Evolutionary conservation across 2,113 vertebrate species (phyloP).

Genomic region (Thryonomys swinderianus): DNA sequence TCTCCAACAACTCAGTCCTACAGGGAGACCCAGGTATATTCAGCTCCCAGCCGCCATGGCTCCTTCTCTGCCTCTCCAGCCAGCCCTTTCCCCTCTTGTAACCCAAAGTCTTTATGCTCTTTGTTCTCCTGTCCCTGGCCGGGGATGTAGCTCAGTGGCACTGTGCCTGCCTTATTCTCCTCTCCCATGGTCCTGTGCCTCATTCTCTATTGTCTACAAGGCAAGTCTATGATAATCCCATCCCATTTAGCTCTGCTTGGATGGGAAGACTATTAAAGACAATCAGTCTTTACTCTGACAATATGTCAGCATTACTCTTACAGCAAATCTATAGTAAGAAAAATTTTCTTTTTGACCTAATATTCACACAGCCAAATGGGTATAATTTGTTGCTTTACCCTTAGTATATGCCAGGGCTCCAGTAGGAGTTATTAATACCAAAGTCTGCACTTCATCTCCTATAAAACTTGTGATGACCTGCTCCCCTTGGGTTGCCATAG

Average conservation of each 20-base stretch:
- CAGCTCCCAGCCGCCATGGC: background rate
- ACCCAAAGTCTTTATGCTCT: background rate
- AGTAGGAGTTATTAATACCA: background rate
- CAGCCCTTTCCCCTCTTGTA: background rate
- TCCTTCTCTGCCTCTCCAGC: background rate
- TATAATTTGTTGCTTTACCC: background rate
- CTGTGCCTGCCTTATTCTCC: too few relatives aligned
- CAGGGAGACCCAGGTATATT: background rate
- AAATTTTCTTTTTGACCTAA: background rate
- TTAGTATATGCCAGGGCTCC: background rate
- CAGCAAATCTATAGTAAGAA: conserved; percentile 7
- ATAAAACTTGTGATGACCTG: background rate
- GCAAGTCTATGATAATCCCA: background rate
- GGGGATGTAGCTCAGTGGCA: too few relatives aligned
- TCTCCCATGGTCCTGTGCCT: background rate
- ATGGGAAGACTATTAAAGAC: background rate
- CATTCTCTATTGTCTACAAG: too few relatives aligned
- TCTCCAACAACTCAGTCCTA: background rate
- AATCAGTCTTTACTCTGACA: background rate
- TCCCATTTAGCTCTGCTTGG: background rate
- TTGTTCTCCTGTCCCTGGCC: background rate
- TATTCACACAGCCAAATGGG: background rate
- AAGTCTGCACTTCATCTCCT: background rate
- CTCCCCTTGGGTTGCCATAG: background rate
- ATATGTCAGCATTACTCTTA: background rate